Evolutionary conservation across 2,888 invertebrate species (phyloP), one percentile per base, ranked within the genome.

Genomic region (Acleris holmiana): DNA sequence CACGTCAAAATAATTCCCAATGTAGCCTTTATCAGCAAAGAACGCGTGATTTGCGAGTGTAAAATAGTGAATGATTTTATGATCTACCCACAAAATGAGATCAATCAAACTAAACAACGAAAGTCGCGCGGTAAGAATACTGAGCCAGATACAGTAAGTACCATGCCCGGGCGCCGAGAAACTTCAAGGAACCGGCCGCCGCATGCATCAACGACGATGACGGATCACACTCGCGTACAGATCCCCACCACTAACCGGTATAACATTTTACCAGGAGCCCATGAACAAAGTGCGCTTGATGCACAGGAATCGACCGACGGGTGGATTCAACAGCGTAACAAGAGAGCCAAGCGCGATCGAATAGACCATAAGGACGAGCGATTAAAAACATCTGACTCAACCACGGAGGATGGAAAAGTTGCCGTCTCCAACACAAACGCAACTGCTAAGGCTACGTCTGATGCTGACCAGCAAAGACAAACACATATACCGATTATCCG

Each of bases 21-120:
- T 51, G 40, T 17, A 5, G 50, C 21, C 23, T 35, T 17, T n/a
- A 49, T 41, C 10, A 59, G 18, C 40, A 49, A 59, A 50, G 50
- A 59, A 21, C 49, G 49, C 2, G 59, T 59, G n/a, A 44, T 49
- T 49, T 59, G 44, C 8, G 44, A 59, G 21, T 59, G 59, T 41
- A 49, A 49, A 49, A 50, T 59, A 17, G 50, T 59, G 2, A 59
- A 59, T 8, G 40, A 51, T 17, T 57, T 35, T 35, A 18, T 57
- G 48, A 57, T 57, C 47, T 57, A 57, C 35, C 56, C 56, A 8
- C 19, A 25, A 3, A 17, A 46, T 46, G 18, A 46, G n/a, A 17
- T 17, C 8, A 19, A 0, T 17, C 40, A 58, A 19, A 58, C 6
- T n/a, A 50, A 49, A 50, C 48, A 59, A 59, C 35, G 50, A 50